These are phyloP conservation scores for Microtus richardsoni DNA, from an alignment of 2,113 vertebrate species.

Conservation along the genomic window DNA sequence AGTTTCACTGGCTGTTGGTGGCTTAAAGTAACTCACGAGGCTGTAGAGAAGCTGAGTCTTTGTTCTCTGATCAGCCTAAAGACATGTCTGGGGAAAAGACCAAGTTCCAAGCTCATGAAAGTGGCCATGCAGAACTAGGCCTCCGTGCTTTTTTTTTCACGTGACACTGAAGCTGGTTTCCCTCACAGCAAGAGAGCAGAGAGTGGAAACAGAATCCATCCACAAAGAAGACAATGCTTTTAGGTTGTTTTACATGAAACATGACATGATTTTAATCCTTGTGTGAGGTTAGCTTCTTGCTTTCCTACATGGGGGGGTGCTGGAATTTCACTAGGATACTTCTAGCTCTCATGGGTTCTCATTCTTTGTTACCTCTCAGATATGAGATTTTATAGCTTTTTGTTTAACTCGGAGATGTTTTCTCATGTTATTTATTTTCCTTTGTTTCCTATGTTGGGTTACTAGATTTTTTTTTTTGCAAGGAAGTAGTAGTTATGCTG, in stretches of 20 bases:
- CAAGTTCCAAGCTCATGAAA: neutral
- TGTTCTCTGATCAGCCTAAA: neutral
- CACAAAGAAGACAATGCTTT: neutral
- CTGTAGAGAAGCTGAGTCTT: neutral
- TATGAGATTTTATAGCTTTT: neutral
- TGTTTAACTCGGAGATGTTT: neutral
- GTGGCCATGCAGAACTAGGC: neutral
- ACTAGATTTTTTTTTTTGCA: neutral
- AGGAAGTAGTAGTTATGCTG: neutral
- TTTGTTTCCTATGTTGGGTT: neutral
- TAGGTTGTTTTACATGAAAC: neutral
- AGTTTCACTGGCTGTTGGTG: neutral
- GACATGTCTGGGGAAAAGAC: neutral
- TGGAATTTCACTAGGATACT: neutral
- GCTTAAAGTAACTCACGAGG: neutral
- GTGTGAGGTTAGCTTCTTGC: neutral
- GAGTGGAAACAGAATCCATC: neutral
- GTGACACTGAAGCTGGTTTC: neutral
- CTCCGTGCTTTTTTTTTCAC: neutral
- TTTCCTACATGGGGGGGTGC: neutral
- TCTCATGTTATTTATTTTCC: neutral
- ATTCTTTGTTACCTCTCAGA: conserved; percentile 10
- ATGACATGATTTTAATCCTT: neutral
- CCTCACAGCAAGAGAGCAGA: neutral
- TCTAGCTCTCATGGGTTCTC: neutral